Percentiles rank a stretch among this genome's conserved stretches.
Conservation (phyloP, 1,140 invertebrate genomes). For the Drosophila sturtevanti region DNA sequence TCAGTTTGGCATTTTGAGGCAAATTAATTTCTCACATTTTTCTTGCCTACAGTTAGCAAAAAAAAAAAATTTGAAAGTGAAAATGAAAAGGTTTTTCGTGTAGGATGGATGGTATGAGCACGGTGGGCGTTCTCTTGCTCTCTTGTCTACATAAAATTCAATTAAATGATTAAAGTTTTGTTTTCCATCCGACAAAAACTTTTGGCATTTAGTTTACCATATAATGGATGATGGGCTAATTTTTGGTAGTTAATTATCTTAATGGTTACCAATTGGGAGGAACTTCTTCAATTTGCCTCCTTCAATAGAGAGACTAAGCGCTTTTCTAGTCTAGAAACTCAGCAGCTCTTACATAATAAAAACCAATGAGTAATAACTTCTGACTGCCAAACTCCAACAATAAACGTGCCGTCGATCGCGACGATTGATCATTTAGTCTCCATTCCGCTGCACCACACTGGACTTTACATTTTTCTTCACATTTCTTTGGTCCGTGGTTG, state of each 20-base stretch:
- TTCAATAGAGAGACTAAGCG: slow-evolving; percentile 10
- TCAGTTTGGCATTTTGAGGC: slow-evolving; percentile 65
- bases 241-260: slow-evolving; percentile 30
- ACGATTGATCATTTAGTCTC: slow-evolving; percentile 75
- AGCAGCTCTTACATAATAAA: slow-evolving; percentile 59
- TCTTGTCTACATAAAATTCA: slow-evolving; percentile 44
- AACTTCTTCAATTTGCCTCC: too few species aligned
- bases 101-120: neutral
- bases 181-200: slow-evolving; percentile 17
- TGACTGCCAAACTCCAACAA: slow-evolving; percentile 32
- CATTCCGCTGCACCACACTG: slow-evolving; percentile 23
- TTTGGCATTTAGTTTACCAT: slow-evolving; percentile 30
- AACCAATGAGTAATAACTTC: slow-evolving; percentile 64
- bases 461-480: slow-evolving; percentile 34
- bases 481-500: slow-evolving; percentile 32
- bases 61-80: slow-evolving; percentile 60
- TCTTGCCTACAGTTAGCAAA: slow-evolving; percentile 22
- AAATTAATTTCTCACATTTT: slow-evolving; percentile 75
- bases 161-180: slow-evolving; percentile 65
- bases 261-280: neutral
- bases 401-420: slow-evolving; percentile 71
- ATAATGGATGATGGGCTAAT: slow-evolving; percentile 46
- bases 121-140: slow-evolving; percentile 14
- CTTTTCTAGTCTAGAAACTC: slow-evolving; percentile 12
- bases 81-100: slow-evolving; percentile 30